A percentile compares a stretch with the other conserved stretches of the same genome.
Conservation (phyloP, 1,140 invertebrate genomes). For the Himalopsyche phryganea region DNA sequence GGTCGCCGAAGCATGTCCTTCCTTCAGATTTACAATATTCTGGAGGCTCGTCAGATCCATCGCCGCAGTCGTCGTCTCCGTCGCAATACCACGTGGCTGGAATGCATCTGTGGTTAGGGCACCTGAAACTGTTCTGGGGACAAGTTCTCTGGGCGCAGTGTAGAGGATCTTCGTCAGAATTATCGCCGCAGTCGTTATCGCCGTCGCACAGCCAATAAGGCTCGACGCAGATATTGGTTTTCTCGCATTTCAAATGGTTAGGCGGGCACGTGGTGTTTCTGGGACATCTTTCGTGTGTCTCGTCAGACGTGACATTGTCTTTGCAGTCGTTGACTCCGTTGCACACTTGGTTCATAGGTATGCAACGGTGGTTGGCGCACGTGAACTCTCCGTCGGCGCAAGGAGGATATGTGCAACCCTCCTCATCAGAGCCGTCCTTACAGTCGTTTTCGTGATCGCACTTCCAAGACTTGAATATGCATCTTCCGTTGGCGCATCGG, state of each 20-base stretch:
- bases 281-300: conserved; percentile 82
- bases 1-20: conserved; percentile 90
- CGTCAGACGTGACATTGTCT: conserved; percentile 87
- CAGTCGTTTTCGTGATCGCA: conserved; percentile 96
- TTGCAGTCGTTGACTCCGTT: conserved; percentile 95
- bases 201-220: conserved; percentile 93
- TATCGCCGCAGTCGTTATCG: conserved; percentile 93
- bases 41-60: conserved; percentile 84
- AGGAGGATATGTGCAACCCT: conserved; percentile 84
- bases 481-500: conserved; percentile 89
- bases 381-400: conserved; percentile 93
- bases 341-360: conserved; percentile 81
- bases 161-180: conserved; percentile 88
- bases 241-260: conserved; percentile 87
- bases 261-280: conserved; percentile 80
- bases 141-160: conserved; percentile 86
- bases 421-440: conserved; percentile 88
- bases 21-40: conserved; percentile 91
- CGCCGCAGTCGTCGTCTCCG: conserved; percentile 86
- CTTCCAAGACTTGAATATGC: conserved; percentile 93
- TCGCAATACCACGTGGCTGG: conserved; percentile 92
- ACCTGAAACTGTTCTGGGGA: conserved; percentile 86
- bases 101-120: conserved; percentile 81
- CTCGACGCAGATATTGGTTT: conserved; percentile 92
- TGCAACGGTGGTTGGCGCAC: conserved; percentile 87